A percentile compares a stretch with the other conserved stretches of the same genome.
Conservation (phyloP, 2,888 invertebrate species). For the Empis livida region DNA sequence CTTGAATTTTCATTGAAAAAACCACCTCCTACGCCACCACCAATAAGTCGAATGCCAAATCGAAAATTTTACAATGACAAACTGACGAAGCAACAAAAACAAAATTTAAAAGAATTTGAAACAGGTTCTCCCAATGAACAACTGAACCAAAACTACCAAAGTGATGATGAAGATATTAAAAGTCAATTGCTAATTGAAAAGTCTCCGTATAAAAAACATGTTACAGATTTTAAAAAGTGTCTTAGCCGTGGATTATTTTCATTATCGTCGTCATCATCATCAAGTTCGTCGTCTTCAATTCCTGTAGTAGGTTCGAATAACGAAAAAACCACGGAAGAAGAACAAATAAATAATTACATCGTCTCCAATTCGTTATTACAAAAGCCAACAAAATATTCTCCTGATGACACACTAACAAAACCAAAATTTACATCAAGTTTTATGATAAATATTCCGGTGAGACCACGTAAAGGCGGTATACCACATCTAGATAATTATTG, state of each 20-base stretch:
- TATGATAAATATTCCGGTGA: conserved; percentile 12
- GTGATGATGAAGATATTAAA: not conserved
- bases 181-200: not conserved
- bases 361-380: not conserved
- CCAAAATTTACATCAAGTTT: conserved; percentile 12
- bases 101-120: not conserved
- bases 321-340: not conserved
- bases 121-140: not conserved
- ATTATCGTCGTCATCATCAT: not conserved
- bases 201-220: not conserved
- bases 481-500: conserved; percentile 14
- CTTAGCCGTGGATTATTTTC: not conserved
- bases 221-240: not conserved
- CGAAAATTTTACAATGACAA: not conserved
- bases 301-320: not conserved
- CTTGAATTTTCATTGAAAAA: not conserved
- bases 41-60: not conserved
- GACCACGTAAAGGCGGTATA: conserved; percentile 8
- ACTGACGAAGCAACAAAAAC: not conserved
- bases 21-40: not conserved
- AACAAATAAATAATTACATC: not conserved
- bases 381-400: not conserved
- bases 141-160: too few relatives aligned
- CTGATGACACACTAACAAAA: not conserved
- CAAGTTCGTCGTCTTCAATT: not conserved